Percentiles rank a stretch among this genome's conserved stretches.
phyloP scores from a whole-genome alignment of 2,113 vertebrate species.

The Heterotis niloticus region DNA sequence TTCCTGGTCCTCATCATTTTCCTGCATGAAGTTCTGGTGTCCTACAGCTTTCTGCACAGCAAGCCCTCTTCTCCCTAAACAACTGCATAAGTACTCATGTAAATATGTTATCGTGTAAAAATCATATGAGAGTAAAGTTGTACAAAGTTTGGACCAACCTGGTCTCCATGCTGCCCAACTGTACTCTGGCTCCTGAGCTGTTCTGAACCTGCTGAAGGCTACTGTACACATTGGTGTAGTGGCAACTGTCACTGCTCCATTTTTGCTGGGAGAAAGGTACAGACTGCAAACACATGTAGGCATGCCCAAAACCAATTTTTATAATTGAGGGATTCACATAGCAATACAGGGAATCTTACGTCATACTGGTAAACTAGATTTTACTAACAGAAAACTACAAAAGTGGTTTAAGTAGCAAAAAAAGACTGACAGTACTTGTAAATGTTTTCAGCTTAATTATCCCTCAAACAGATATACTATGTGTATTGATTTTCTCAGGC shows the following conservation, averaged over 20 bases:
- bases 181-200: constrained; percentile 31
- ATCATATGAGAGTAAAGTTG: constrained; percentile 24
- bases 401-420: background rate
- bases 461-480: background rate
- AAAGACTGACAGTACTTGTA: background rate
- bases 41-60: background rate
- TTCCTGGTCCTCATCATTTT: constrained; percentile 32
- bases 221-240: constrained; percentile 48
- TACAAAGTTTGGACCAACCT: constrained; percentile 54
- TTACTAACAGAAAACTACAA: background rate
- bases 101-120: constrained; percentile 4
- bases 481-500: background rate
- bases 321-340: background rate
- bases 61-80: constrained; percentile 24
- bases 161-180: constrained; percentile 50
- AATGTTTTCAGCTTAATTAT: background rate
- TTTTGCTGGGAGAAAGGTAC: constrained; percentile 56
- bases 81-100: constrained; percentile 4
- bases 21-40: constrained; percentile 6
- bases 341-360: background rate
- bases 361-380: background rate
- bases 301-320: background rate
- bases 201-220: constrained; percentile 35
- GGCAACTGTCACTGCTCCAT: constrained; percentile 36
- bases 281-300: constrained; percentile 41